Evolutionary conservation across 2,113 vertebrate species (phyloP).

Genomic region (Hyaena hyaena): DNA sequence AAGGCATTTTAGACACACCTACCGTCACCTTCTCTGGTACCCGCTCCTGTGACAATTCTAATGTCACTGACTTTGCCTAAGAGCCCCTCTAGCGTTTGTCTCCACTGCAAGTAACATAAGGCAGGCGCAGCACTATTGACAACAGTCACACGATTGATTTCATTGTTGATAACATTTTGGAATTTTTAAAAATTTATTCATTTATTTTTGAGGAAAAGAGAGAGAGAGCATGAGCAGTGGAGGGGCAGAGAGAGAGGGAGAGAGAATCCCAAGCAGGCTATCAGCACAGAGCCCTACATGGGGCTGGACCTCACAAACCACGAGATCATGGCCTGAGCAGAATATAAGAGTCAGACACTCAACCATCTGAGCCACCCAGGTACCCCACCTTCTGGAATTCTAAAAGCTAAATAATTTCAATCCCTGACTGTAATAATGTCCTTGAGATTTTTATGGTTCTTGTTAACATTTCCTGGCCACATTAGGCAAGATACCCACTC

Average conservation of each 20-base stretch:
- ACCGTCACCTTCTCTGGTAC: not conserved
- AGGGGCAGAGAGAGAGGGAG: no score
- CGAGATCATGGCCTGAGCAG: no score
- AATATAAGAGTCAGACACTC: no score
- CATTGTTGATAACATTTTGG: not conserved
- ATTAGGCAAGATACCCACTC: not conserved
- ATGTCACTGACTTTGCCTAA: not conserved
- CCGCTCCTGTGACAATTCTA: not conserved
- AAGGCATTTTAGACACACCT: not conserved
- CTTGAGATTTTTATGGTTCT: not conserved
- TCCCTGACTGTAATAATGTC: not conserved
- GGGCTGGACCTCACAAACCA: no score
- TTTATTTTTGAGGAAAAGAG: no score
- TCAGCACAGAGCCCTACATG: no score
- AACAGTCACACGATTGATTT: rapidly evolving
- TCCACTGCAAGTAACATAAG: not conserved
- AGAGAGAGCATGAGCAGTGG: no score
- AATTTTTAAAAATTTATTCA: not conserved
- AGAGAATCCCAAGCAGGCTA: no score
- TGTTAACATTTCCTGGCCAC: not conserved
- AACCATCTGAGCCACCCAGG: no score
- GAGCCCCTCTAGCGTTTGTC: not conserved
- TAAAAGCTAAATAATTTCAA: not conserved
- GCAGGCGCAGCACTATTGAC: not conserved
- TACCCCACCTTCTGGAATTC: not conserved